phyloP scores from a whole-genome alignment of 2,797 vertebrate genomes.

The Ataeniobius toweri region DNA sequence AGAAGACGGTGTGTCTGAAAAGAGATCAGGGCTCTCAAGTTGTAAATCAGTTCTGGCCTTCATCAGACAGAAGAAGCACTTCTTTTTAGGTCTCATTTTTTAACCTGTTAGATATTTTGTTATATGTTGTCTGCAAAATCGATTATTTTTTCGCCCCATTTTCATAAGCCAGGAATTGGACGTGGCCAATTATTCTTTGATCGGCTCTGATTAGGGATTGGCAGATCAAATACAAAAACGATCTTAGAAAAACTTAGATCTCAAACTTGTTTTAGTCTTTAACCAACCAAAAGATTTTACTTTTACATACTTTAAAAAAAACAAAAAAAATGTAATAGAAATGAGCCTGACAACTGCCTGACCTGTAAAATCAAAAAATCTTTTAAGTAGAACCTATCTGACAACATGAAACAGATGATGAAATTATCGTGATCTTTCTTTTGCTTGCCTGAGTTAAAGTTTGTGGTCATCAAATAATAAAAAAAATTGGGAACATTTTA shows the following conservation, averaged over 20 bases:
- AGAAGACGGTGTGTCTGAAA: neutral
- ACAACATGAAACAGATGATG: neutral
- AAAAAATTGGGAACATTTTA: neutral
- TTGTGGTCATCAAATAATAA: neutral
- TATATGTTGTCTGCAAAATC: neutral
- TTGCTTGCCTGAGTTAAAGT: neutral
- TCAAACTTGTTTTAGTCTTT: neutral
- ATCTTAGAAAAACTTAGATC: neutral
- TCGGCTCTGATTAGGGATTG: neutral
- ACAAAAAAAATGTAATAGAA: neutral
- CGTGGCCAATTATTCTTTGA: neutral
- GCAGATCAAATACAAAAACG: neutral
- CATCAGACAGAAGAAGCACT: neutral
- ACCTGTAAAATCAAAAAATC: neutral
- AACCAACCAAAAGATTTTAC: neutral
- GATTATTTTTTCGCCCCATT: neutral
- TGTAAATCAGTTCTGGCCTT: slow-evolving; percentile 21
- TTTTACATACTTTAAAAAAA: neutral
- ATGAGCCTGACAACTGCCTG: neutral
- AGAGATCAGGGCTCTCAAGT: neutral
- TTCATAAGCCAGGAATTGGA: neutral
- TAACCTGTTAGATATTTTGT: neutral
- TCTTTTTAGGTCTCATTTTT: slow-evolving; percentile 19
- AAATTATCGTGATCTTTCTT: neutral
- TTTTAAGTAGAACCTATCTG: neutral